A percentile compares a stretch with the other conserved stretches of the same genome.
These are phyloP conservation scores for Hafferia zeledoni DNA, from an alignment of 2,797 vertebrate genomes.

Conservation along the genomic window DNA sequence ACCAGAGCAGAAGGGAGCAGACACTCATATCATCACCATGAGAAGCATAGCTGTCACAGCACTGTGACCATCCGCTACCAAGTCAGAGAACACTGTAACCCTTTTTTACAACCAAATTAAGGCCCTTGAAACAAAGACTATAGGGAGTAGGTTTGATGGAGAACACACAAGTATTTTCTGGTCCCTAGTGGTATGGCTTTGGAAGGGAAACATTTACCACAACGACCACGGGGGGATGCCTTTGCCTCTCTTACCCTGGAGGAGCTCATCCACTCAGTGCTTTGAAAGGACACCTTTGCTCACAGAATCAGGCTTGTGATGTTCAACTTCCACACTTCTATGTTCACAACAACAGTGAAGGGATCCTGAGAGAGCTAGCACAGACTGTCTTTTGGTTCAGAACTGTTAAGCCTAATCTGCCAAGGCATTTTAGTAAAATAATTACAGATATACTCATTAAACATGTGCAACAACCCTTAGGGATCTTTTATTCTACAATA, in stretches of 20 bases:
- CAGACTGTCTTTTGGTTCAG: background rate
- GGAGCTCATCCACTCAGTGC: background rate
- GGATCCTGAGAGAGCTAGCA: background rate
- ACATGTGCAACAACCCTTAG: background rate
- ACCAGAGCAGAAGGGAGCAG: background rate
- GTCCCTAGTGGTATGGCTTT: background rate
- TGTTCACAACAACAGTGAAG: background rate
- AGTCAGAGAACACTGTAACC: background rate
- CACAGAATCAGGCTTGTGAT: background rate
- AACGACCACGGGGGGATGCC: background rate
- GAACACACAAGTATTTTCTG: background rate
- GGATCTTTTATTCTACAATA: background rate
- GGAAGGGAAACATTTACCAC: background rate
- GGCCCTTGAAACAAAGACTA: background rate
- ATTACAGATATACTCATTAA: background rate
- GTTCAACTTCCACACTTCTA: background rate
- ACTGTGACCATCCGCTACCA: background rate
- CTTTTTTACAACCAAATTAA: background rate
- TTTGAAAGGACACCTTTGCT: background rate
- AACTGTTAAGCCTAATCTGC: background rate
- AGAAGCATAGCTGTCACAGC: background rate
- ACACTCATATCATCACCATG: background rate
- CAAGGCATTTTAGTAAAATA: background rate
- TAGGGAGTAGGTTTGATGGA: background rate
- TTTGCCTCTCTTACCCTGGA: rapidly evolving